phyloP scores from a whole-genome alignment of 2,888 invertebrate species.

The Chymomyza caudatula region DNA sequence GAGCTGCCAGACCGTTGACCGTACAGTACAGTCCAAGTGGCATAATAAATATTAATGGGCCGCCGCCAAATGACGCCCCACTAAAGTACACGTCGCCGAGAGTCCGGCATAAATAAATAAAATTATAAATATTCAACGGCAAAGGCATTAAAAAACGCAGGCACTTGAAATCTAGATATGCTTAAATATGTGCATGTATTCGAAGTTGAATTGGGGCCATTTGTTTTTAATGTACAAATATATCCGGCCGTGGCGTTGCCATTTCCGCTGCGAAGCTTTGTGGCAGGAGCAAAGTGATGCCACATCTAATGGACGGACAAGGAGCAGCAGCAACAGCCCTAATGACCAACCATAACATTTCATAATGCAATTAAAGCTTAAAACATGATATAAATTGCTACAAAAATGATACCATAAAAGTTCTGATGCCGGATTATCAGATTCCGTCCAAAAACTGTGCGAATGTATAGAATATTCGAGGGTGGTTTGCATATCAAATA shows the following conservation, averaged over 20 bases:
- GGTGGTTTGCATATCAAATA: neutral
- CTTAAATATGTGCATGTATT: neutral
- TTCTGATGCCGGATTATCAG: neutral
- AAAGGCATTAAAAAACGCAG: neutral
- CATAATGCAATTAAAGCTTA: slow-evolving; percentile 64
- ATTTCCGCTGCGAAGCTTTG: neutral
- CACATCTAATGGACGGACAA: neutral
- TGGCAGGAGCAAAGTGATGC: neutral
- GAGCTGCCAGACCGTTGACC: too few relatives aligned
- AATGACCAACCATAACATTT: slow-evolving; percentile 69
- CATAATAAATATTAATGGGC: slow-evolving; percentile 39
- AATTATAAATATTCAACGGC: slow-evolving; percentile 30
- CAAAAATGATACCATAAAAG: slow-evolving; percentile 2
- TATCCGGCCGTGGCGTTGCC: neutral
- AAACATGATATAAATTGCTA: slow-evolving; percentile 4
- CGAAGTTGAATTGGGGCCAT: neutral
- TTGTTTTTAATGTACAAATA: neutral
- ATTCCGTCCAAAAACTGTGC: neutral
- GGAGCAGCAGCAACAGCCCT: slow-evolving; percentile 32
- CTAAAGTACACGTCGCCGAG: neutral
- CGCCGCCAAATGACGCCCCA: slow-evolving; percentile 7
- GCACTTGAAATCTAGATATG: neutral
- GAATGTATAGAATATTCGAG: neutral
- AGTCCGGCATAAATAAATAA: slow-evolving; percentile 28
- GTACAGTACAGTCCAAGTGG: neutral